Percentiles rank a stretch among this genome's conserved stretches.
Conservation (phyloP, 2,113 vertebrate species). For the Tringa solitaria region DNA sequence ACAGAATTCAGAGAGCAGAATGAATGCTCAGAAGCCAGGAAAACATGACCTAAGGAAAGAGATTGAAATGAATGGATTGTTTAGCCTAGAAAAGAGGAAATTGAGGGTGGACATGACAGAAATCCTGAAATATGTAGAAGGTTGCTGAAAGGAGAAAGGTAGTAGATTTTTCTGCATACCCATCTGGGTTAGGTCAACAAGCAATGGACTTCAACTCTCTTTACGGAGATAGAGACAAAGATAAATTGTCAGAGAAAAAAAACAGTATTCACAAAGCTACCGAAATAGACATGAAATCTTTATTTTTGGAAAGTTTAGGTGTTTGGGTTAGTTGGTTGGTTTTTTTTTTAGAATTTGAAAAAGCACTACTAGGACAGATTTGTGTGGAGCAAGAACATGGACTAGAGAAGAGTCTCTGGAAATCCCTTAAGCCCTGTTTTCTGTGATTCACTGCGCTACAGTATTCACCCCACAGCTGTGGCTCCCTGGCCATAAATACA, state of each 20-base stretch:
- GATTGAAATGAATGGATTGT: constrained; percentile 6
- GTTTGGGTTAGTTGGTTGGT: neutral
- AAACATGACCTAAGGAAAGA: constrained; percentile 12
- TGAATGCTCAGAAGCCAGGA: neutral
- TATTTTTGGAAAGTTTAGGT: neutral
- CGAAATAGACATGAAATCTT: neutral
- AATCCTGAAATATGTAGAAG: constrained; percentile 42
- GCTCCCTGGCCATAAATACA: neutral
- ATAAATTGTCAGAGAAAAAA: neutral
- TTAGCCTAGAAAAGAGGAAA: constrained; percentile 50
- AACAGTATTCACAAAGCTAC: neutral
- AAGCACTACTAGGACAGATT: neutral
- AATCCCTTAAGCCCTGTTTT: neutral
- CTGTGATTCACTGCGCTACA: neutral
- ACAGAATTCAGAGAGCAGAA: neutral
- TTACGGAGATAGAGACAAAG: neutral
- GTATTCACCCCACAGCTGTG: neutral
- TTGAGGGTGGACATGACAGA: constrained; percentile 18
- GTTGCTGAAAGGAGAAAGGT: constrained; percentile 14
- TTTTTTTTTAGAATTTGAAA: neutral
- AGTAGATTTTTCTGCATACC: constrained; percentile 21
- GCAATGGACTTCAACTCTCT: neutral
- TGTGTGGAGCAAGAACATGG: neutral
- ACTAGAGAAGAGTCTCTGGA: neutral
- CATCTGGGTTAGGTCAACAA: constrained; percentile 50